Base-by-base conservation (phyloP, 2,113 vertebrate species). In the Seriola quinqueradiata region DNA sequence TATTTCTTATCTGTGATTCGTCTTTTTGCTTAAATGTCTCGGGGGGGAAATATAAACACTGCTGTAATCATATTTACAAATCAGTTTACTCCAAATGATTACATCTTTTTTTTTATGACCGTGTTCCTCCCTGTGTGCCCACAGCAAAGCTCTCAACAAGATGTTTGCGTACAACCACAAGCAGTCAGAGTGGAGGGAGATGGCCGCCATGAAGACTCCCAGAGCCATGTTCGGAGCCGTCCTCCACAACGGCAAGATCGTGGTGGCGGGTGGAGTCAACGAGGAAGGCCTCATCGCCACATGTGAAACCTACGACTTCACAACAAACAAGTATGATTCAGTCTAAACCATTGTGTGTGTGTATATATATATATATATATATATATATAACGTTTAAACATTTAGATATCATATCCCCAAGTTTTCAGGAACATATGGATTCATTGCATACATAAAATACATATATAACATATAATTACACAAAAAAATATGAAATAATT, bases 131-230 rank as follows among this genome's bases (percentile, higher is more conserved):
- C 25, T 46, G 44, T 2, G 4, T 68, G 21, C 66, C 76, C 54
- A 19, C 92, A 99, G 98, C 92, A 99, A 99, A 96, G 98, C 97
- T 81, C 95, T 99, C 70, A 99, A 97, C 83, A 97, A 99, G 83
- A 79, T 97, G 89, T 99, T 99, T 87, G 93, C 90, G 19, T 98
- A 98, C 95, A 99, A 97, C 88, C 95, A 98, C 77, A 99, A 99
- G 93, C 98, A 98, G 92, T 96, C 97, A 13, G 98, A 99, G 83
- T 99, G 98, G 98, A 96, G 96, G 90, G 98, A 99, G 86, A 89
- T 98, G 86, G 96, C 97, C 21, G 96, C 97, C 34, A 99, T 99
- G 98, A 98, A 97, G 94, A 96, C 95, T 0, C 92, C 97, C 86
- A 96, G 98, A 75, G 97, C 98, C 0, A 99, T 99, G 98, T 99